Evolutionary conservation across 2,113 vertebrate species (phyloP).

Genomic region (Peucedramus taeniatus): DNA sequence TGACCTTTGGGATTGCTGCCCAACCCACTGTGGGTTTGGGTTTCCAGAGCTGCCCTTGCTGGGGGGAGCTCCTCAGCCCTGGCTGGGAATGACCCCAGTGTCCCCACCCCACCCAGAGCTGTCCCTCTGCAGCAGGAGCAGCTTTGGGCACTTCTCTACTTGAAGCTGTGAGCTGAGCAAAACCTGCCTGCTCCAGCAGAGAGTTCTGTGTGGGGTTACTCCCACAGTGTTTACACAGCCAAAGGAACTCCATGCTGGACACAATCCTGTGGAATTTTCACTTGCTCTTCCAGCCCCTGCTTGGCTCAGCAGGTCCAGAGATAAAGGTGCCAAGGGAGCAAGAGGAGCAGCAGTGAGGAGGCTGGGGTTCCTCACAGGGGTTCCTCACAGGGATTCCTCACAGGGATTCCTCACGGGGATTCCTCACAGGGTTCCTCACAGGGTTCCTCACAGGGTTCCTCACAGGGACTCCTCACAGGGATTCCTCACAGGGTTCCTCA

Average conservation of each 20-base stretch:
- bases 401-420: background rate
- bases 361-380: background rate
- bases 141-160: background rate
- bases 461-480: background rate
- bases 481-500: background rate
- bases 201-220: background rate
- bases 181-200: background rate
- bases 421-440: background rate
- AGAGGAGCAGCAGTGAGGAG: background rate
- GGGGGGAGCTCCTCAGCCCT: background rate
- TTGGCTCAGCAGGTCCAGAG: background rate
- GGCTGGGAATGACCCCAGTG: background rate
- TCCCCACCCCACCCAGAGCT: background rate
- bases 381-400: background rate
- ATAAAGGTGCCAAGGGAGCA: background rate
- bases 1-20: background rate
- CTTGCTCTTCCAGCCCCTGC: background rate
- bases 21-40: too few relatives aligned
- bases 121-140: background rate
- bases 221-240: background rate
- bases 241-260: background rate
- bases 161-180: background rate
- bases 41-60: background rate
- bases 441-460: background rate
- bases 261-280: background rate